Evolutionary conservation across 2,888 invertebrate genomes (phyloP), one percentile per base, ranked within the genome.

Genomic region (Tenthredo scrophulariae): DNA sequence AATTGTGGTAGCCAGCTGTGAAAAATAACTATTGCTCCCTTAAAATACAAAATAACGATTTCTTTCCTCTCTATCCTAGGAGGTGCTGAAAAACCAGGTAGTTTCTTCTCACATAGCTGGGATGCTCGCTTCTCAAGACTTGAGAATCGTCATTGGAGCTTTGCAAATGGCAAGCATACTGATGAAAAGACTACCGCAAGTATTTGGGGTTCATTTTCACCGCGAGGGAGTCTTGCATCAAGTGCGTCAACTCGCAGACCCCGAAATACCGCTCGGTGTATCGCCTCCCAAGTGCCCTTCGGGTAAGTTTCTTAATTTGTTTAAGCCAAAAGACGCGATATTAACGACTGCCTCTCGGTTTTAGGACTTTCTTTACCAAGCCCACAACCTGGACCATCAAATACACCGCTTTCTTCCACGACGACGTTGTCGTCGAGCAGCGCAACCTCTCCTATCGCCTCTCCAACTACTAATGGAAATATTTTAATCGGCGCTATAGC

Each of bases 191-290:
- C 94, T 99, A 89, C 98, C 99, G 0, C 97, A 98, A 87, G 97
- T 99, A 85, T 99, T 99, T 94, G 97, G 97, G 79, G 97, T 98
- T 86, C 98, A 98, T 94, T 99, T 99, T 94, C 96, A 98, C 15
- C 96, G 99, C 87, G 99, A 99, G 94, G 99, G 99, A 92, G 99
- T 99, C n/a, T 95, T 98, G 94, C 98, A 99, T 94, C 98, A 99
- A 94, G 96, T 97, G 85, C 94, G 95, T 91, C 96, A 96, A 89
- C 93, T 97, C 87, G 96, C 96, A 67, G 96, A 97, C 94, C 96
- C 96, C 13, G 96, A 96, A 89, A 94, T 95, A 86, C 94, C 94
- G 86, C 92, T 94, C 84, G 94, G 94, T 85, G 93, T 93, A 85
- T 94, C 94, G 83, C 94, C 94, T 90, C 94, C 94, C 84, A 94